phyloP scores from a whole-genome alignment of 2,797 vertebrate species.

The Cuniculus paca region DNA sequence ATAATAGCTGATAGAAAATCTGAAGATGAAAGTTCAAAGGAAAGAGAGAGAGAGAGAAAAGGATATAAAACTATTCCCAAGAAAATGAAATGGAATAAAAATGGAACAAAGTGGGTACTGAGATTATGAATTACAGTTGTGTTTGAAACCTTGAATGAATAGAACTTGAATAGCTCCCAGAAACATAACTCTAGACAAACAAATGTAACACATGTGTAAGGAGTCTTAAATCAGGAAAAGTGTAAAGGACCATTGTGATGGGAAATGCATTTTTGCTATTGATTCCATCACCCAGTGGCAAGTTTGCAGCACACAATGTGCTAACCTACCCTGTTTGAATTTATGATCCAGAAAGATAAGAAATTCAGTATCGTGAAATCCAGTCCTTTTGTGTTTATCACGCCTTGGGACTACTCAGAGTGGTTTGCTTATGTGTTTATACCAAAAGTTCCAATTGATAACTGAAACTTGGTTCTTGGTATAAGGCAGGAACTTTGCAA shows the following conservation, averaged over 20 bases:
- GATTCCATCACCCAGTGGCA: too few species aligned
- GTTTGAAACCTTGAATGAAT: constrained; percentile 25
- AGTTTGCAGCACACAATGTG: not conserved
- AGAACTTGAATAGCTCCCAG: not conserved
- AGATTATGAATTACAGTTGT: not conserved
- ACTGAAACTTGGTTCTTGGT: not conserved
- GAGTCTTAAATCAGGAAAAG: not conserved
- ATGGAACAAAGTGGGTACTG: not conserved
- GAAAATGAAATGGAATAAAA: not conserved
- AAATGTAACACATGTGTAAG: not conserved
- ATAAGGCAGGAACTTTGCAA: not conserved
- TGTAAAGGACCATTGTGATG: not conserved
- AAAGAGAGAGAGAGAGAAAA: not conserved
- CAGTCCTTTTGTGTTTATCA: not conserved
- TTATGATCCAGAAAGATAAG: not conserved
- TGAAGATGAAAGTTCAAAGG: constrained; percentile 23
- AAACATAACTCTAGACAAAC: not conserved
- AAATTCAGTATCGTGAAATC: not conserved
- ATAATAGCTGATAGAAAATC: not conserved
- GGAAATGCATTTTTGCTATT: not conserved
- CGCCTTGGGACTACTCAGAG: not conserved
- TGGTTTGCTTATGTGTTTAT: not conserved
- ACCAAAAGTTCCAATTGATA: not conserved
- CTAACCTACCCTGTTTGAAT: too few species aligned
- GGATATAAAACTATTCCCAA: not conserved